phyloP scores from a whole-genome alignment of 2,797 vertebrate genomes.

The Brachyrhaphis roseni region DNA sequence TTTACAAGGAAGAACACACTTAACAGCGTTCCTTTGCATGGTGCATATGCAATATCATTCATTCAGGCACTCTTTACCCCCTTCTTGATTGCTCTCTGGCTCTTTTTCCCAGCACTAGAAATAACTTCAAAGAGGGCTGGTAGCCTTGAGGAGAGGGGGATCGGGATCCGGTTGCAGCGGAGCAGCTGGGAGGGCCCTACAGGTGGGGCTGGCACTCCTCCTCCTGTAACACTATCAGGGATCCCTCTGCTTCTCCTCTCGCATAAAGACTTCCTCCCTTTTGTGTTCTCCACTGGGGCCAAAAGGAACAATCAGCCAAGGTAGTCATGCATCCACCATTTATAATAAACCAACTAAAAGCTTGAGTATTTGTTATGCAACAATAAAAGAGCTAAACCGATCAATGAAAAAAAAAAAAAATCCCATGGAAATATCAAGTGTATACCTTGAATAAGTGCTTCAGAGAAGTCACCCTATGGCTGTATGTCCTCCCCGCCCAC shows the following conservation, averaged over 20 bases:
- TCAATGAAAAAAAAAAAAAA: neutral
- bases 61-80: slow-evolving; percentile 56
- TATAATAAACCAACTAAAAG: slow-evolving; percentile 12
- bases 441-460: slow-evolving; percentile 2
- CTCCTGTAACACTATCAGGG: slow-evolving; percentile 81
- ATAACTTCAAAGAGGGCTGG: slow-evolving; percentile 86
- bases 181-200: slow-evolving; percentile 84
- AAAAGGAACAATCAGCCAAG: slow-evolving; percentile 66
- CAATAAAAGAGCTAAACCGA: neutral
- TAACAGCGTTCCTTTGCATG: slow-evolving; percentile 33
- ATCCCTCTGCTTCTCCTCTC: slow-evolving; percentile 72
- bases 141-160: slow-evolving; percentile 82
- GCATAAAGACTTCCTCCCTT: slow-evolving; percentile 82
- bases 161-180: slow-evolving; percentile 83
- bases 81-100: slow-evolving; percentile 65
- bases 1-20: slow-evolving; percentile 56
- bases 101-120: slow-evolving; percentile 84
- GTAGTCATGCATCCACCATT: slow-evolving; percentile 42
- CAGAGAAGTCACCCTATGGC: slow-evolving; percentile 22
- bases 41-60: slow-evolving; percentile 22
- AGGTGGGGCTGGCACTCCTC: slow-evolving; percentile 82
- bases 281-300: slow-evolving; percentile 75
- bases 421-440: slow-evolving; percentile 1
- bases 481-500: neutral
- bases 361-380: neutral